Evolutionary conservation across 2,113 vertebrate species (phyloP).

Genomic region (Galeopterus variegatus): DNA sequence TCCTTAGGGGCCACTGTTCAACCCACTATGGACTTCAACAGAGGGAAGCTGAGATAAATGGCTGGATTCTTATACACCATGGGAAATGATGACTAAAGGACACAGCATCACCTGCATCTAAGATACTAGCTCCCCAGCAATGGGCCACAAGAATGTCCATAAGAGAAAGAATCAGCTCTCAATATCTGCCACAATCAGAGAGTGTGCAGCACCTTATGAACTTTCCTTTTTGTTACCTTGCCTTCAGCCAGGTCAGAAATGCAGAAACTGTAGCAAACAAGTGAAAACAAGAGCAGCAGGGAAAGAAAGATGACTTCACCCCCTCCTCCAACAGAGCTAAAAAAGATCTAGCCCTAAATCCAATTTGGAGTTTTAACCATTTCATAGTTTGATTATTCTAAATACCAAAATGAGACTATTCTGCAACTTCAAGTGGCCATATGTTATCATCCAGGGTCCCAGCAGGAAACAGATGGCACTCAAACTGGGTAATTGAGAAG

Average conservation of each 20-base stretch:
- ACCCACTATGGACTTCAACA: not conserved
- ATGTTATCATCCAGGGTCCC: conserved; percentile 4
- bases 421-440: not conserved
- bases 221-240: not conserved
- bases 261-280: not conserved
- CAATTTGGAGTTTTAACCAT: conserved; percentile 47
- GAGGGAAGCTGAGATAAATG: not conserved
- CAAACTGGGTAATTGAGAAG: not conserved
- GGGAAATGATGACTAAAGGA: not conserved
- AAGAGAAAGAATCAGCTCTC: not conserved
- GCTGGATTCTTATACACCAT: not conserved
- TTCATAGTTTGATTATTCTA: not conserved
- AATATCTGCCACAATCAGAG: not conserved
- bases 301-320: not conserved
- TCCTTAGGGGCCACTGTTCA: not conserved
- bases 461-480: conserved; percentile 57
- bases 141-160: not conserved
- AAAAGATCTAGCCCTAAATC: not conserved
- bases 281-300: not conserved
- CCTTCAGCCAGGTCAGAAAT: not conserved
- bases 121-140: fast-evolving
- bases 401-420: not conserved
- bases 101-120: not conserved
- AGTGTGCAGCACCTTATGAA: not conserved
- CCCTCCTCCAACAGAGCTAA: not conserved